Evolutionary conservation across 2,888 invertebrate species (phyloP).

Genomic region (Drosophila greeni): DNA sequence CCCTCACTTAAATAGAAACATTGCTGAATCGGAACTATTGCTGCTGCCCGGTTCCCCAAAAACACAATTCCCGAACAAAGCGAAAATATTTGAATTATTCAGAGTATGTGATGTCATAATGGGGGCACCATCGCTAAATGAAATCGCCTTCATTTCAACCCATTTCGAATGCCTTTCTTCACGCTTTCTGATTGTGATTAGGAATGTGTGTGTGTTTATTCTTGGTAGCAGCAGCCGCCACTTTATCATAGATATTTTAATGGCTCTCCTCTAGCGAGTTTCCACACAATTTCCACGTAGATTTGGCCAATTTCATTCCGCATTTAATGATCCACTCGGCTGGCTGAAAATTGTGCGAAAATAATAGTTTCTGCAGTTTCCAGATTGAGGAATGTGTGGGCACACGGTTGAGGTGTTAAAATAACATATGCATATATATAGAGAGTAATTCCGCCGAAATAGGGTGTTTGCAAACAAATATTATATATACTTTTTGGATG

Average conservation of each 20-base stretch:
- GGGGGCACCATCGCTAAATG: slow-evolving; percentile 21
- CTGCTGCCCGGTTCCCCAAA: background rate
- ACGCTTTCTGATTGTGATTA: slow-evolving; percentile 51
- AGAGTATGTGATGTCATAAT: slow-evolving; percentile 69
- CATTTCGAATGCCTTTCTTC: slow-evolving; percentile 31
- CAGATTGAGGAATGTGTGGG: slow-evolving; percentile 23
- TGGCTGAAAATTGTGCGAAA: slow-evolving; percentile 21
- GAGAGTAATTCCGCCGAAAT: background rate
- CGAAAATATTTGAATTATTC: slow-evolving; percentile 66
- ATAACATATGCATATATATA: background rate
- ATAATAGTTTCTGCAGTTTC: slow-evolving; percentile 21
- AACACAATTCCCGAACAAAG: slow-evolving; percentile 50
- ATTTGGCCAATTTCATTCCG: slow-evolving; percentile 24
- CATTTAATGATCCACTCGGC: slow-evolving; percentile 35
- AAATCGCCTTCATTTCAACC: slow-evolving; percentile 6
- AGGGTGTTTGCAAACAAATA: slow-evolving; percentile 12
- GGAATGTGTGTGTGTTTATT: slow-evolving; percentile 24
- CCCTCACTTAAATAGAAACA: slow-evolving; percentile 65
- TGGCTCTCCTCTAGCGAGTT: slow-evolving; percentile 12
- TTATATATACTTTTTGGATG: slow-evolving; percentile 5
- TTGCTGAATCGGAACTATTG: slow-evolving; percentile 42
- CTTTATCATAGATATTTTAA: slow-evolving; percentile 12
- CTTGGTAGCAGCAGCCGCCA: slow-evolving; percentile 8
- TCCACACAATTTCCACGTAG: slow-evolving; percentile 12
- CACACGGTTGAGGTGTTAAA: slow-evolving; percentile 24